Evolutionary conservation across 1,140 invertebrate species (phyloP).

Genomic region (Diprion similis): DNA sequence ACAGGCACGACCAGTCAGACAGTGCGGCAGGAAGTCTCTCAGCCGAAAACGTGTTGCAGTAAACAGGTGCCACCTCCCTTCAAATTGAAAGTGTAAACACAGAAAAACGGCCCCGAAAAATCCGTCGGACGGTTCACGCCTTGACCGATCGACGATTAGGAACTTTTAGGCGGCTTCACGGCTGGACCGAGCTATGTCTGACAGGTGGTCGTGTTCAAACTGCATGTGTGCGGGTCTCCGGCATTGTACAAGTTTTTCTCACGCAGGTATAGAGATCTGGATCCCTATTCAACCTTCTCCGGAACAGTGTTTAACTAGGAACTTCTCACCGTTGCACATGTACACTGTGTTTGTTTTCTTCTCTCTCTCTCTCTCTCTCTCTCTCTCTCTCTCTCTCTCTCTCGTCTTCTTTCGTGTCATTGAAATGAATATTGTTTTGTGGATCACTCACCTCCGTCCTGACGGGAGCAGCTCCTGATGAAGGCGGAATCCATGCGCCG

Average conservation of each 20-base stretch:
- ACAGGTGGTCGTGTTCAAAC: too few relatives aligned
- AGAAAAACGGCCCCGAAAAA: too few relatives aligned
- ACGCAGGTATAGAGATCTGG: too few relatives aligned
- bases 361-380: background rate
- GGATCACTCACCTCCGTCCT: slow-evolving; percentile 35
- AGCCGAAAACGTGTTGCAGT: background rate
- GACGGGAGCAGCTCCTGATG: background rate
- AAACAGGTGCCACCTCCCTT: background rate
- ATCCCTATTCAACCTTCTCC: too few relatives aligned
- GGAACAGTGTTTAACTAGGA: too few relatives aligned
- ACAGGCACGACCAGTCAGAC: background rate
- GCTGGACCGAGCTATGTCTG: too few relatives aligned
- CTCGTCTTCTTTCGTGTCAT: background rate
- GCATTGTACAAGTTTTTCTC: too few relatives aligned
- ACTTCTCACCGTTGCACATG: too few relatives aligned
- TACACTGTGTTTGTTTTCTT: background rate
- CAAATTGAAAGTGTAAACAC: background rate
- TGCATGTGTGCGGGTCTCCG: too few relatives aligned
- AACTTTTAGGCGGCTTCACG: too few relatives aligned
- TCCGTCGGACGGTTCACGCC: too few relatives aligned
- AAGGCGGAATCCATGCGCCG: background rate
- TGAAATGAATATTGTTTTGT: slow-evolving; percentile 14
- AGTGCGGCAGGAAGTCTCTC: background rate
- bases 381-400: background rate
- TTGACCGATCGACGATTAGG: too few relatives aligned